Evolutionary conservation across 2,888 invertebrate genomes (phyloP).

Genomic region (Conops quadrifasciatus): DNA sequence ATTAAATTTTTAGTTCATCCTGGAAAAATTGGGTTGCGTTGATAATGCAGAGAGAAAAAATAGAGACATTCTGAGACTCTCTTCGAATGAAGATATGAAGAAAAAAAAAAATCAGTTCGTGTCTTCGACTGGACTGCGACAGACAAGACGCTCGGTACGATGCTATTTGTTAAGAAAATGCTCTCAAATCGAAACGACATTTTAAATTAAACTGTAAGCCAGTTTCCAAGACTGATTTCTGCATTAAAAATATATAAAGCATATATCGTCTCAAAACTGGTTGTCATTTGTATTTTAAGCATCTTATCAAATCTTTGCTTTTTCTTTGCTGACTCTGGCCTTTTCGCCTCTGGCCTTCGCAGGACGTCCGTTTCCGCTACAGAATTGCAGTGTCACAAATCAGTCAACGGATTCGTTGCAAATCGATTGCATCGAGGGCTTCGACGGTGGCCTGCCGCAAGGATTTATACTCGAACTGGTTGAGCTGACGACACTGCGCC

Average conservation of each 20-base stretch:
- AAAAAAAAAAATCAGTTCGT: background rate
- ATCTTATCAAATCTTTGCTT: background rate
- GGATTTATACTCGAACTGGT: constrained; percentile 84
- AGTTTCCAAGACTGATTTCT: no score
- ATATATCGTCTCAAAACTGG: no score
- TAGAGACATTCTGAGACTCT: no score
- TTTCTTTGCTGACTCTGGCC: constrained; percentile 20
- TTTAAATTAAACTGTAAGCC: no score
- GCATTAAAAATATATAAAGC: no score
- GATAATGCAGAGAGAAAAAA: no score
- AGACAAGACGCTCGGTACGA: background rate
- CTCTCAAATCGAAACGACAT: no score
- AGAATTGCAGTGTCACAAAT: constrained; percentile 89
- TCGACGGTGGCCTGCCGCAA: constrained; percentile 88
- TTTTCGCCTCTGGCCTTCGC: constrained; percentile 11
- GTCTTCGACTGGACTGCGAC: background rate
- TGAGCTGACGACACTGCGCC: constrained; percentile 73
- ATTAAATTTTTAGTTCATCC: background rate
- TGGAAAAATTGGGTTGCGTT: background rate
- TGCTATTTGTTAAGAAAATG: no score
- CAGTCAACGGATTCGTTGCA: constrained; percentile 84
- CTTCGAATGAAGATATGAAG: no score
- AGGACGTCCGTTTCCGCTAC: constrained; percentile 88
- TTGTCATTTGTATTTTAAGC: no score
- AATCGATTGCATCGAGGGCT: constrained; percentile 87